Conservation (phyloP, 2,113 vertebrate species). For the Noctilio leporinus region DNA sequence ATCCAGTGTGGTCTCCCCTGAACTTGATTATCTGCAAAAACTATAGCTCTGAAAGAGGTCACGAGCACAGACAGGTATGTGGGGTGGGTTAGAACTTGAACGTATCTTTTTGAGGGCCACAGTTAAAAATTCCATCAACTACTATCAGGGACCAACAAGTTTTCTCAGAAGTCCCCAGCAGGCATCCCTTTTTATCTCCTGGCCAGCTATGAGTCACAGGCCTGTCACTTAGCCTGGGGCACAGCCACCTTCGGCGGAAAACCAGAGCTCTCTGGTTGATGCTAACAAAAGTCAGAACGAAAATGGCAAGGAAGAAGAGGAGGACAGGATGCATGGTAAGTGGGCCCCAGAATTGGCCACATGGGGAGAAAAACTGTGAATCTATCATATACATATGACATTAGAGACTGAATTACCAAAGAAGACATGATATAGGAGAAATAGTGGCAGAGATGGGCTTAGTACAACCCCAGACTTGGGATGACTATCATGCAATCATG, state of each 20-base stretch:
- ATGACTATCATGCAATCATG: fast-evolving
- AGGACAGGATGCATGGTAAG: fast-evolving
- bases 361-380: neutral
- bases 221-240: neutral
- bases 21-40: neutral
- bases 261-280: neutral
- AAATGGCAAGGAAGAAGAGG: neutral
- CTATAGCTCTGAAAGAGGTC: neutral
- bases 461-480: neutral
- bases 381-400: neutral
- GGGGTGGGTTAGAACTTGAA: neutral
- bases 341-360: neutral
- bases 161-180: neutral
- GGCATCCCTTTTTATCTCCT: neutral
- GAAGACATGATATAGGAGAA: neutral
- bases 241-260: neutral
- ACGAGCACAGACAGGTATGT: too few relatives aligned
- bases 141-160: neutral
- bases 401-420: neutral
- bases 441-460: neutral
- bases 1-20: neutral
- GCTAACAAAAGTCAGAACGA: neutral
- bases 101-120: neutral
- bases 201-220: neutral
- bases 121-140: neutral